phyloP scores from a whole-genome alignment of 2,888 invertebrate species.

The Magallana nippona region DNA sequence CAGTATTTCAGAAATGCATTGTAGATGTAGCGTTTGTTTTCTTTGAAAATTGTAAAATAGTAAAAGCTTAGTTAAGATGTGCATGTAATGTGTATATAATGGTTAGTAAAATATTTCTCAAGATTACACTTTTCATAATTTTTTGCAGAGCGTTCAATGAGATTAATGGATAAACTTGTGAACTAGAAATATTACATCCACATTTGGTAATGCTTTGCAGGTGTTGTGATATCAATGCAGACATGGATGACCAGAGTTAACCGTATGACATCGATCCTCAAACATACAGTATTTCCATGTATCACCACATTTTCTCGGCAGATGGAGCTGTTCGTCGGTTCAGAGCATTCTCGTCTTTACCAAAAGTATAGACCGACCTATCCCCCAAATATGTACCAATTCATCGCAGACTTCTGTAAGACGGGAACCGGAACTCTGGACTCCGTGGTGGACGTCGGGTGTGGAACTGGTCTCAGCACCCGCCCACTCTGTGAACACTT shows the following conservation, averaged over 20 bases:
- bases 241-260: not conserved
- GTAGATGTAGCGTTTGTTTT: no score
- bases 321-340: constrained; percentile 59
- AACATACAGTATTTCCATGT: not conserved
- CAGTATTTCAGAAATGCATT: no score
- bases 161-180: no score
- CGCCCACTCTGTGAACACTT: constrained; percentile 80
- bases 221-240: not conserved
- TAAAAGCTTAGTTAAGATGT: no score
- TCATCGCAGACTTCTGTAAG: constrained; percentile 62
- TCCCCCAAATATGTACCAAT: constrained; percentile 58
- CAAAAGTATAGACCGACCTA: constrained; percentile 68
- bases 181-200: no score
- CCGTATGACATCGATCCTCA: not conserved
- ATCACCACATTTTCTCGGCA: constrained; percentile 52
- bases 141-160: no score
- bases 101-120: no score
- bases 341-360: constrained; percentile 63
- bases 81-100: no score
- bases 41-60: no score
- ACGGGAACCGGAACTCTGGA: constrained; percentile 51
- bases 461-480: constrained; percentile 82
- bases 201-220: not conserved
- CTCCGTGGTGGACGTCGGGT: constrained; percentile 81
- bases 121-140: no score